Evolutionary conservation across 2,888 invertebrate genomes (phyloP), one percentile per base, ranked within the genome.

Genomic region (Pyrrhia umbra): DNA sequence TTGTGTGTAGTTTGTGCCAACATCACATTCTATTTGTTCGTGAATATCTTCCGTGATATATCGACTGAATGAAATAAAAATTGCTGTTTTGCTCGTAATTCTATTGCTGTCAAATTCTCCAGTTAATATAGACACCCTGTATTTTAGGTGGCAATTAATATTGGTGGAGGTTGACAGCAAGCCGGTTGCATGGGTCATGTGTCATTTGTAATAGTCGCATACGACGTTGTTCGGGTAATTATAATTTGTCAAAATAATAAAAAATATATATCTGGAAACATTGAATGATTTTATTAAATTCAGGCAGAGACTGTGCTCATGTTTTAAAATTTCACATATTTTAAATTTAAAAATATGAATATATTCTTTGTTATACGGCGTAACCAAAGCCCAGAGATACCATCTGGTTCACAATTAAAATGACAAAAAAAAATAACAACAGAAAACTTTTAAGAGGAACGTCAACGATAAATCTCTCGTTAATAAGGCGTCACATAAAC

Each of bases 401-500:
- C 34, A 68, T 75, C 78, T 66, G 61, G 63, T 55, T 61, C 47
- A 73, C 51, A 72, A 79, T 73, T 75, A 62, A 75, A 75, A 74
- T 37, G 56, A 66, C 71, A 74, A 75, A 84, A 80, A 27, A 42
- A 74, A 68, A 80, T 75, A 75, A 83, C 77, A 81, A 83, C 77
- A 75, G 74, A 85, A 83, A 72, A 81, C 82, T 87, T 81, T 81
- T 80, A 87, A 88, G 85, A 84, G 79, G 67, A 75, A 84, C 83
- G 82, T 85, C 85, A 79, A 78, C 82, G 59, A 88, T 92, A 92
- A 92, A 93, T 93, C 92, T 90, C 73, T 83, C 84, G 79, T 85
- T 91, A 93, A 92, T 90, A 92, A 91, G 91, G 85, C 83, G 85
- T 89, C 86, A 83, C 86, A 89, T 88, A 88, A 89, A 92, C 89